Base-by-base conservation (phyloP, 2,113 vertebrate species). In the Prionailurus viverrinus region DNA sequence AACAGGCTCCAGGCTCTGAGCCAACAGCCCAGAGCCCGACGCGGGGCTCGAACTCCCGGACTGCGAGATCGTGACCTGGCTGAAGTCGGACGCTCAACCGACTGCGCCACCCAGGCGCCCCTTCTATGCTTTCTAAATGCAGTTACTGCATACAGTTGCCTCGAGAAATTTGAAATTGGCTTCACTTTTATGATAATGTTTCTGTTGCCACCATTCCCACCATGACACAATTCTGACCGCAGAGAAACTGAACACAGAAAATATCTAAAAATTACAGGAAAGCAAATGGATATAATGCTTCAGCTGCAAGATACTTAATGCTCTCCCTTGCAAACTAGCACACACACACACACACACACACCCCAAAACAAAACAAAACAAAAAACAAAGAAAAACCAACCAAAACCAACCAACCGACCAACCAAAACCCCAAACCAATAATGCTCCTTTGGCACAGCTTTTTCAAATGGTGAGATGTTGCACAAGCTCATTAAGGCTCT, bases 401-500 rank as follows among this genome's bases (percentile, higher is more conserved):
- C 45, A 45, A 45, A 45, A 45, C 8, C 45, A 45, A 45, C 45
- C 45, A 45, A 41, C 41, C 55, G 23, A 58, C 0, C 19, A 58
- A 61, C 23, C 58, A 23, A 58, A 61, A 61, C 58, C 58, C 58
- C 6, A 61, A 61, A 61, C 7, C 58, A 61, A 23, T 61, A 0
- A 1, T 6, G 36, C 96, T 97, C 48, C 90, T 89, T 78, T 31
- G 39, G 48, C 18, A 69, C 9, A 92, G 63, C 39, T 92, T 96
- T 93, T 96, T 98, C 95, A 97, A 81, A 73, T 84, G 66, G 66
- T 71, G 97, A 95, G 73, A 96, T 97, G 93, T 91, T 45, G 90
- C 86, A 68, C 89, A 88, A 94, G 96, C 98, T 97, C 98, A 98
- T 98, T 98, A 98, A 95, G 69, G 65, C 94, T 85, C 96, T 61